Evolutionary conservation across 1,140 invertebrate genomes (phyloP).

Genomic region (Caerostris darwini): DNA sequence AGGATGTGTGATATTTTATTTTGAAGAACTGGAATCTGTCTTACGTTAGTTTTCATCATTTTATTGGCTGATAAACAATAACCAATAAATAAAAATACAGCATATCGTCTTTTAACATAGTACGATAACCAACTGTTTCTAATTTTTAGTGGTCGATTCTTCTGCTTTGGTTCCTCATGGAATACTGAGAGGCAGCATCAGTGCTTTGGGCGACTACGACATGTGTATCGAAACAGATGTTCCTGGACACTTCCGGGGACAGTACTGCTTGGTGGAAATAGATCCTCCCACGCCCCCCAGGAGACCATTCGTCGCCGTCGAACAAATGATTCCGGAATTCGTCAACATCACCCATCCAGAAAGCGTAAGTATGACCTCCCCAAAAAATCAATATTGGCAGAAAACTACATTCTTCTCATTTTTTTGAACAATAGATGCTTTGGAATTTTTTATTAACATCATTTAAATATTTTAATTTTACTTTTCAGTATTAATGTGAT

Average conservation of each 20-base stretch:
- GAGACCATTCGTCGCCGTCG: conserved; percentile 2
- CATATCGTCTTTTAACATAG: too few relatives aligned
- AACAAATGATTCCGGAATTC: conserved; percentile 44
- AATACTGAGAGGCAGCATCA: conserved; percentile 77
- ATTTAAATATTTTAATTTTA: too few relatives aligned
- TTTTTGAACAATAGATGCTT: too few relatives aligned
- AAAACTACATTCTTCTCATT: background rate
- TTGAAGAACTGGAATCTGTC: too few relatives aligned
- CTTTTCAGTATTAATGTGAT: too few relatives aligned
- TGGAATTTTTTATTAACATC: too few relatives aligned
- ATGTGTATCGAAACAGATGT: conserved; percentile 75
- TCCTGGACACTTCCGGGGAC: conserved; percentile 29
- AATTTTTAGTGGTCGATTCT: conserved; percentile 79
- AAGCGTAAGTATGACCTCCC: conserved; percentile 4
- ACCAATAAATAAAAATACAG: too few relatives aligned
- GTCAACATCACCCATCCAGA: conserved; percentile 38
- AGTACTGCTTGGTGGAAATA: conserved; percentile 46
- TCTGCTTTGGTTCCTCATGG: conserved; percentile 76
- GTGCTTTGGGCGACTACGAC: conserved; percentile 79
- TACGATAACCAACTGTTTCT: background rate
- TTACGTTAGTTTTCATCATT: too few relatives aligned
- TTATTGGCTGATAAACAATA: too few relatives aligned
- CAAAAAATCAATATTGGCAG: too few relatives aligned
- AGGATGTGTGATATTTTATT: too few relatives aligned
- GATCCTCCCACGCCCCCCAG: conserved; percentile 24